Base-by-base conservation (phyloP, 2,797 vertebrate species). In the Microctenopoma steveboyesi region DNA sequence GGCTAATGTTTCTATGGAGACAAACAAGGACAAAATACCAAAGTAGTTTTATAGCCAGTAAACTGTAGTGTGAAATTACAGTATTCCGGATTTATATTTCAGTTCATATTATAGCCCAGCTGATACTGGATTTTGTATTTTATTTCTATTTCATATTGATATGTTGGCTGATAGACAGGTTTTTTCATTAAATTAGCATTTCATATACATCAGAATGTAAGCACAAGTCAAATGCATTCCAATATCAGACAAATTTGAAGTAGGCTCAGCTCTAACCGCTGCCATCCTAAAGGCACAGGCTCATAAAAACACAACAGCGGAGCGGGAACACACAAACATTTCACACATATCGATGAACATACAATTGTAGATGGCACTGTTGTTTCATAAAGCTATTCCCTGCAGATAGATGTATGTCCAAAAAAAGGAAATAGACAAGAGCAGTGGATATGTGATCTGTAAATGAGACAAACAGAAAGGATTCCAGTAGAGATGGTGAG, bases 391-490 rank as follows among this genome's bases (percentile, higher is more conserved):
- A 80, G 51, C 40, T n/a, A 42, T 35, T 67, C 55, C 74, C 66
- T 65, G 61, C 56, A 79, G 63, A 66, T 39, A 59, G 78, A 70
- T 43, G 33, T 57, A 28, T 45, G 59, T 43, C n/a, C 39, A 16
- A 37, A 22, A 22, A 60, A 42, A 76, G 47, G 57, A 70, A 74
- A 71, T 51, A 51, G 51, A 83, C 65, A 61, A 72, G 52, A 69
- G 65, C 30, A 55, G 60, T 25, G 68, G 66, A 77, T 76, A 69
- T 72, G 74, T 76, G 69, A 81, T 87, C 82, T 86, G 77, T 86
- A 85, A 90, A 89, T 86, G 72, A 83, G 70, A 67, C 79, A 74
- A 85, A 79, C 67, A 85, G 43, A 81, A 69, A 69, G 55, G 46
- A 76, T 64, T 55, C 63, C 59, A 64, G 72, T 33, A 67, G 49